Conservation (phyloP, 2,888 invertebrate species). For the Eumerus sabulonum region DNA sequence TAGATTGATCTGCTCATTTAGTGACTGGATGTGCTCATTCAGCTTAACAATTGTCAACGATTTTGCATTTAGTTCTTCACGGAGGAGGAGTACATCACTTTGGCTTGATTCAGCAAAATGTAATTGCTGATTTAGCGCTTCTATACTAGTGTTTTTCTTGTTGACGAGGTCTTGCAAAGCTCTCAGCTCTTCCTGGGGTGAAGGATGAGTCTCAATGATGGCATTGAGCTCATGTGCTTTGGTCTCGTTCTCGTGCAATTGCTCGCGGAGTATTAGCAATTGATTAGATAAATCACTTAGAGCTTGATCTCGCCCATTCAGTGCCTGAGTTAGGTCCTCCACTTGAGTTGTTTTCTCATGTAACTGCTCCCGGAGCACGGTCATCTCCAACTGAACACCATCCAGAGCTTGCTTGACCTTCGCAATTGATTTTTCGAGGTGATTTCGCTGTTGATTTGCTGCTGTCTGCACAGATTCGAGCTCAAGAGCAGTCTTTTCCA, state of each 20-base stretch:
- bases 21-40: not conserved
- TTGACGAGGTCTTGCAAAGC: conserved; percentile 40
- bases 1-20: conserved; percentile 16
- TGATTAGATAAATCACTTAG: conserved; percentile 6
- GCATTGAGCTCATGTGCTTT: conserved; percentile 12
- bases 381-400: conserved; percentile 68
- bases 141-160: conserved; percentile 42
- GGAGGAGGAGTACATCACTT: conserved; percentile 13
- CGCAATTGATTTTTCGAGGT: conserved; percentile 38
- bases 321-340: conserved; percentile 21
- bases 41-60: conserved; percentile 48
- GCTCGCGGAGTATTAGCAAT: conserved; percentile 1
- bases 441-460: conserved; percentile 44
- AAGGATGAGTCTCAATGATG: conserved; percentile 7
- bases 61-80: conserved; percentile 24
- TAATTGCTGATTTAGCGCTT: conserved; percentile 23
- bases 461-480: conserved; percentile 47
- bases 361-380: conserved; percentile 75
- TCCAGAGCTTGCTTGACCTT: conserved; percentile 64
- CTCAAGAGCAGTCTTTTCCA: conserved; percentile 35
- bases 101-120: conserved; percentile 21
- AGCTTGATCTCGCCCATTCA: conserved; percentile 43
- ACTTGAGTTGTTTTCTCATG: conserved; percentile 80
- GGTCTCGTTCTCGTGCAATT: conserved; percentile 27
- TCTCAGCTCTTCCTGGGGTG: conserved; percentile 26